Evolutionary conservation across 1,140 invertebrate genomes (phyloP), one percentile per base, ranked within the genome.

Genomic region (Hylaeus volcanicus): DNA sequence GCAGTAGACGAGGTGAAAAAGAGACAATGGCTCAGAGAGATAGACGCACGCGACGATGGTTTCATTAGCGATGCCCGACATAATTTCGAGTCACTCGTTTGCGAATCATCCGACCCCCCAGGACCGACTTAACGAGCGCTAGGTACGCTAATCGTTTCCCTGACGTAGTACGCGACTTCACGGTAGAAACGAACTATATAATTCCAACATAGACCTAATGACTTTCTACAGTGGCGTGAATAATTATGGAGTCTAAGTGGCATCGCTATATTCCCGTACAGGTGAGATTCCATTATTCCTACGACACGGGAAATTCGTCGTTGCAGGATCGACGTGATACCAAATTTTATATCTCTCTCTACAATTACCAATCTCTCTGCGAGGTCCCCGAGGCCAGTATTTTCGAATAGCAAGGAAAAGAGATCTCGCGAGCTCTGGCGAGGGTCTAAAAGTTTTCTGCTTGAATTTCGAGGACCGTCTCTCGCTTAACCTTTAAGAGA

Each of bases 31-130:
- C 26, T 26, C 26, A 26, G 26, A 26, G 56, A 66, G 66, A 9
- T 51, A 9, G 51, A 74, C 48, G 75, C 39, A 39, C n/a, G 72
- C 68, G 80, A 71, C 60, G n/a, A 70, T 56, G 6, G 60, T 66
- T 86, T 86, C 84, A 86, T 86, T 86, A 86, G 78, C 82, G 71
- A 66, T 68, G 65, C 60, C 71, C 64, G 78, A 58, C 71, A 86
- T 86, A 84, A 84, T 74, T 86, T 82, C 81, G 71, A 84, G 74
- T 79, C 77, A 55, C 74, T 74, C 82, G 70, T 84, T 86, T 84
- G 65, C 74, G 76, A 75, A 79, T 86, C 65, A 81, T 74, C 74
- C 74, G 53, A 70, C 43, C 51, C 43, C 45, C 53, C 51, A 72
- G 12, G 64, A 53, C 43, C 60, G 55, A 55, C 48, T 69, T 81